These are phyloP conservation scores for Malachius bipustulatus DNA, from an alignment of 2,888 invertebrate genomes.

Conservation along the genomic window DNA sequence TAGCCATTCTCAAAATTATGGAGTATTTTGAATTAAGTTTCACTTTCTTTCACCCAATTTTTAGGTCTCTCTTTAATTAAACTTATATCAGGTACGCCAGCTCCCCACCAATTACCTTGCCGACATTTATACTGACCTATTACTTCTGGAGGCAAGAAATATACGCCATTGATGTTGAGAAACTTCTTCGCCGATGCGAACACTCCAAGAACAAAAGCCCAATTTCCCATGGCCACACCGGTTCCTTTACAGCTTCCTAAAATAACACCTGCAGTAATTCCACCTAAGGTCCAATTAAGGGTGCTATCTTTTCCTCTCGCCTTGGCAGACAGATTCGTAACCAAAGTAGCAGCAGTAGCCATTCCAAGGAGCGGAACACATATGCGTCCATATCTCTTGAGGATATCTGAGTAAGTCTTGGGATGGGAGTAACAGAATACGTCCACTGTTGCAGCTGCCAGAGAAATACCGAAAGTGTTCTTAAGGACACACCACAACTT, in stretches of 20 bases:
- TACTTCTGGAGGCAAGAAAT: no score
- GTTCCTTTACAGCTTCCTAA: slow-evolving; percentile 47
- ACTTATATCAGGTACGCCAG: no score
- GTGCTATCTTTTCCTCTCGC: slow-evolving; percentile 53
- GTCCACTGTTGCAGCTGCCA: slow-evolving; percentile 43
- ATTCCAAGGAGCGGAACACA: slow-evolving; percentile 52
- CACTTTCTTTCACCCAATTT: no score
- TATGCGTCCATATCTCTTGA: slow-evolving; percentile 43
- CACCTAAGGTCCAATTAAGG: slow-evolving; percentile 48
- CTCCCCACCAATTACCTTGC: no score
- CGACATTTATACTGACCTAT: no score
- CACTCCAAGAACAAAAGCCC: slow-evolving; percentile 36
- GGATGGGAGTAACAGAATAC: slow-evolving; percentile 47
- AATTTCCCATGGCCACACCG: slow-evolving; percentile 34
- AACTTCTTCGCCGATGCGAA: no score
- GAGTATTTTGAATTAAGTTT: no score
- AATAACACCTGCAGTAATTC: slow-evolving; percentile 45
- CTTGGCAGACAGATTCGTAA: slow-evolving; percentile 46
- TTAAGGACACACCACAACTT: slow-evolving; percentile 49
- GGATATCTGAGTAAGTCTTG: slow-evolving; percentile 35
- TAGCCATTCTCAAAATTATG: no score
- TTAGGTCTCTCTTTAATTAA: no score
- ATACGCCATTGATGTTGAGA: no score
- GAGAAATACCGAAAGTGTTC: slow-evolving; percentile 40
- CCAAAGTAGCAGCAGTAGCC: slow-evolving; percentile 52